A percentile compares a stretch with the other conserved stretches of the same genome.
Conservation (phyloP, 2,113 vertebrate genomes). For the Apteryx mantelli region DNA sequence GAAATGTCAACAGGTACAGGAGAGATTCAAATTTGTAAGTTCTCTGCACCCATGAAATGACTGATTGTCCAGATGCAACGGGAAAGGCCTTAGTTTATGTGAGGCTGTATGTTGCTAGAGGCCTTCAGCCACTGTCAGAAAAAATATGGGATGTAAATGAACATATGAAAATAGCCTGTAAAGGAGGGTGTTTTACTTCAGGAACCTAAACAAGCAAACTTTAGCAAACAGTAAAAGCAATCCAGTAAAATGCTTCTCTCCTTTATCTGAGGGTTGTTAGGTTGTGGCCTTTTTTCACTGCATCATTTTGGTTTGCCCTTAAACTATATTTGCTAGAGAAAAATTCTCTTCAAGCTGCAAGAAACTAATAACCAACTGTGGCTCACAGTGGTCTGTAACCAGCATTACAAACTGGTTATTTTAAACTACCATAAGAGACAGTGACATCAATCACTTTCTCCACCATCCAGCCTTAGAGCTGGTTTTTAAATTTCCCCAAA, state of each 20-base stretch:
- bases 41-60: background rate
- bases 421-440: background rate
- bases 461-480: background rate
- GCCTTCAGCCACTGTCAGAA: background rate
- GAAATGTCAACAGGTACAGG: background rate
- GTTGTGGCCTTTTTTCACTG: background rate
- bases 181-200: background rate
- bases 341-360: background rate
- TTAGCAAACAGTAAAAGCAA: background rate
- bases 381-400: background rate
- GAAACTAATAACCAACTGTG: background rate
- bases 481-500: background rate
- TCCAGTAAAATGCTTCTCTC: background rate
- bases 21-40: background rate
- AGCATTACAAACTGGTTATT: background rate
- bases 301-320: background rate
- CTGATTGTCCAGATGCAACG: background rate
- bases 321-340: background rate
- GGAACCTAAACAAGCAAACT: background rate
- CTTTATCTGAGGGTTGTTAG: background rate
- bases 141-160: background rate
- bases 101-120: background rate
- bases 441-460: background rate
- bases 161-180: background rate
- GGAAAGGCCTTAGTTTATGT: background rate